Evolutionary conservation across 2,113 vertebrate genomes (phyloP), one percentile per base, ranked within the genome.

Genomic region (Deroptyus accipitrinus): DNA sequence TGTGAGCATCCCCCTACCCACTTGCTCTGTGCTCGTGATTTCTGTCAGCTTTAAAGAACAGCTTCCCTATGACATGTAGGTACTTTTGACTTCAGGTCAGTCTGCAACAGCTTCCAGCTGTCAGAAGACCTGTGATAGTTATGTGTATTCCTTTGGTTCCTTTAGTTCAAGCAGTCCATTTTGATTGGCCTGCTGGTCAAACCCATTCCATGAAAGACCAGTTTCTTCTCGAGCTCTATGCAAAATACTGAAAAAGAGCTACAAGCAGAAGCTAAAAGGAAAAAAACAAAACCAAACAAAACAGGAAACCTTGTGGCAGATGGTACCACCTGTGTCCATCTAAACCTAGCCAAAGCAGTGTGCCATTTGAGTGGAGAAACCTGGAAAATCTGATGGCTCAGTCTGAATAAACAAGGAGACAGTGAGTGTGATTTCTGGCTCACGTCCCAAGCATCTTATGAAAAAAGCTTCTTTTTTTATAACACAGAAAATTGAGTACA

Each of bases 331-430:
- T 84, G 76, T 77, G 82, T 85, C 74, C 78, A 75, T 64, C 54
- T 81, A 92, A 89, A 77, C 48, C 42, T 57, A 92, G 92, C 91
- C 91, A 95, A 94, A 96, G 81, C 73, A 87, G 42, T 7, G 2
- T 96, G 90, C 90, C 77, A 52, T 86, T 94, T 94, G 49, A 89
- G 57, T 64, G 31, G 86, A 79, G 90, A 88, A 96, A 90, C 66
- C 41, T 91, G 80, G 90, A 90, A 93, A 94, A 96, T 91, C 77
- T 91, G 66, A 92, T 95, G 86, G 94, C 86, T 95, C 83, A 82
- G 92, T 90, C 59, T 88, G 79, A 91, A 89, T 88, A 92, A 83
- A 88, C 0, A 85, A 86, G 72, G 82, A 93, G 67, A 77, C 46
- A 86, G 66, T 54, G 79, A 90, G 22, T 41, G 57, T 94, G 86